phyloP scores from a whole-genome alignment of 30 jellyfish, hydroid and myxozoan species.

The Rhopilema esculentum region DNA sequence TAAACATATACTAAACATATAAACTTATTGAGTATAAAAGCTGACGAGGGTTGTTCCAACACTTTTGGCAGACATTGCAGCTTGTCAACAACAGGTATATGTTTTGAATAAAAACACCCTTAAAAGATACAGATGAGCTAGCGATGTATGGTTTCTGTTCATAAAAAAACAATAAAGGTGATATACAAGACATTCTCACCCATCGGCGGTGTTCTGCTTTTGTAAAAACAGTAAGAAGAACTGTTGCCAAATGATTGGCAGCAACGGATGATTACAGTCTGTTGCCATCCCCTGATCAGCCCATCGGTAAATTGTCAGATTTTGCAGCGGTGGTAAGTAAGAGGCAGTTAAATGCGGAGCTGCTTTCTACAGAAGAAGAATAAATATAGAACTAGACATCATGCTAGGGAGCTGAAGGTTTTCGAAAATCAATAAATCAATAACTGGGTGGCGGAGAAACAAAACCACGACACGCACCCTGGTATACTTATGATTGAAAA shows the following conservation, averaged over 20 bases:
- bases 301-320: conserved; percentile 89
- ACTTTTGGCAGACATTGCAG: too few relatives aligned
- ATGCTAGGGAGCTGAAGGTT: neutral
- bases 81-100: too few relatives aligned
- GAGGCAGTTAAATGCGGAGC: conserved; percentile 46
- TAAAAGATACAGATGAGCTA: too few relatives aligned
- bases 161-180: too few relatives aligned
- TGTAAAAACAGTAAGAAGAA: conserved; percentile 75
- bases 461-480: too few relatives aligned
- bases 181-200: conserved; percentile 49
- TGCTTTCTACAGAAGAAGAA: conserved; percentile 56
- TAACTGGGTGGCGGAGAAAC: neutral
- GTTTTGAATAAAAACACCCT: too few relatives aligned
- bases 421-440: neutral
- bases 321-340: conserved; percentile 76
- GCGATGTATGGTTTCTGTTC: too few relatives aligned
- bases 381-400: neutral
- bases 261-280: conserved; percentile 81
- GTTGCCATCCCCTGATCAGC: conserved; percentile 89
- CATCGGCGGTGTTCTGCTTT: conserved; percentile 72
- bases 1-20: too few relatives aligned
- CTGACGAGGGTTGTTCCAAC: too few relatives aligned
- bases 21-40: too few relatives aligned
- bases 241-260: conserved; percentile 92
- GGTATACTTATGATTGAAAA: too few relatives aligned